phyloP scores from a whole-genome alignment of 2,797 vertebrate species.

The Glyptemys insculpta region DNA sequence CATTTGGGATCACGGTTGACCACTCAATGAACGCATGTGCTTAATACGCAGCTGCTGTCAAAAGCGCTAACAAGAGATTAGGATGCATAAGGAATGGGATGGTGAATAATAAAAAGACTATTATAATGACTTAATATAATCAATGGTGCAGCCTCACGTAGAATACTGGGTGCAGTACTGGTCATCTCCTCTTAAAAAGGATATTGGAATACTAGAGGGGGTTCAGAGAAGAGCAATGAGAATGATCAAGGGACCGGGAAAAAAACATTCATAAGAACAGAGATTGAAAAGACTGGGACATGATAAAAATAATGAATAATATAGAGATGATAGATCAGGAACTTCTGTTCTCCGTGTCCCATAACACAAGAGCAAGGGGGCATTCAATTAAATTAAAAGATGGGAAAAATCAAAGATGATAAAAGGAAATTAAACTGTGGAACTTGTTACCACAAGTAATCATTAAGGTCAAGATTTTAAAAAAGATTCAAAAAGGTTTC shows the following conservation, averaged over 20 bases:
- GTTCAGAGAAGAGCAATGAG: no score
- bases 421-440: background rate
- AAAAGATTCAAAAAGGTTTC: background rate
- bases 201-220: no score
- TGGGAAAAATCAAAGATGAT: background rate
- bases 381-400: background rate
- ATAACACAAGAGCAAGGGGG: background rate
- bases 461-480: background rate
- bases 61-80: background rate
- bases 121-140: background rate
- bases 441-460: background rate
- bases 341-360: background rate
- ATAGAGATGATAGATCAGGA: background rate
- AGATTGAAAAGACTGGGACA: background rate
- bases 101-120: background rate
- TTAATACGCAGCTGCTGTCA: background rate
- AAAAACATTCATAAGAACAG: background rate
- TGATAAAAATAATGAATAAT: background rate
- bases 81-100: background rate
- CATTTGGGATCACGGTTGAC: background rate
- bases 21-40: background rate
- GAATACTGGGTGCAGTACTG: no score
- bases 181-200: no score
- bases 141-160: background rate
- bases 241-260: background rate